Evolutionary conservation across 2,113 vertebrate genomes (phyloP), one percentile per base, ranked within the genome.

Genomic region (Nibea coibor): DNA sequence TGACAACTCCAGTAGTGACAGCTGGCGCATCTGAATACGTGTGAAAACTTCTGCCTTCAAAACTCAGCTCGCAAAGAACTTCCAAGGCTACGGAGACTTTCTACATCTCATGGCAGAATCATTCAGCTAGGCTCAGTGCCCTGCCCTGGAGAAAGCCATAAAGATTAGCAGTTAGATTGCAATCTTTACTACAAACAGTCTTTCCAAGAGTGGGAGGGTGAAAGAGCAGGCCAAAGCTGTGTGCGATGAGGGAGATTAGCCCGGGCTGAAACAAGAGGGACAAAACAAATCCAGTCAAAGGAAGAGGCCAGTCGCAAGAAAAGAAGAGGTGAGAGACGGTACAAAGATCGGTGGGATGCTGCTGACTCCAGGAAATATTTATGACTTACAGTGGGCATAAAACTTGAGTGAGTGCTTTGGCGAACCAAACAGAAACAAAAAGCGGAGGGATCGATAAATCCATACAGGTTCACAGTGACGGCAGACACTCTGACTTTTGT

Each of bases 91-190:
- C 39, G 6, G 83, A 82, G 85, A 80, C 80, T 81, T 72, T 85
- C 81, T 74, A 76, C 86, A 86, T 86, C 88, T 78, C 75, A 57
- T 42, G 78, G 88, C 80, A 88, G 88, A 57, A 91, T 91, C 89
- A 82, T 85, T 86, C 68, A 56, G 80, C 78, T 42, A 69, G 75
- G 83, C 90, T 84, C 81, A 4, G 66, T 67, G 86, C 78, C 74
- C 82, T 84, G 78, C 88, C 84, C 85, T 4, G 80, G 83, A 92
- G 92, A 85, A 91, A 87, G 78, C 83, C 88, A 75, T 92, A 91
- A 93, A 94, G 92, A 94, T 93, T 91, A 93, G 89, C 87, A 80
- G 84, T 92, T 90, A 92, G 93, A 94, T 93, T 90, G 77, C 69
- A 83, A 92, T 93, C 90, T 93, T 93, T 89, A 92, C 89, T 88